Percentiles rank a stretch among this genome's conserved stretches.
phyloP scores from a whole-genome alignment of 2,113 vertebrate species.

The Hyla sarda region DNA sequence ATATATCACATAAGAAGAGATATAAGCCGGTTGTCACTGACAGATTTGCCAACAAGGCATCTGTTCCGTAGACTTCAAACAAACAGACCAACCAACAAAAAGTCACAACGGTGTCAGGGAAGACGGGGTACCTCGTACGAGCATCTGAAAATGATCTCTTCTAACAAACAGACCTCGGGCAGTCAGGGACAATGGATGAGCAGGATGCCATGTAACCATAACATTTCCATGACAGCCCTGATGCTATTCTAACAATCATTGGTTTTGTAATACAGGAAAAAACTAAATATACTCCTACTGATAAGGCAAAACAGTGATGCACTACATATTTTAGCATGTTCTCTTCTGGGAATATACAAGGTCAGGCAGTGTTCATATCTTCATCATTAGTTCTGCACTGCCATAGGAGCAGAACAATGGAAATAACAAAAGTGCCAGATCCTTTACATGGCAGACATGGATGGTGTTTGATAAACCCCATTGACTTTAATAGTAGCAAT shows the following conservation, averaged over 20 bases:
- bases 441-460: too few relatives aligned
- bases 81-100: constrained; percentile 7
- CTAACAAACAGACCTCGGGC: background rate
- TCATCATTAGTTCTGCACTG: too few relatives aligned
- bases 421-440: too few relatives aligned
- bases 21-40: constrained; percentile 10
- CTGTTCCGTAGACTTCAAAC: constrained; percentile 15
- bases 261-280: background rate
- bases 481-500: too few relatives aligned
- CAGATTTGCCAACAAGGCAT: constrained; percentile 24
- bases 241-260: background rate
- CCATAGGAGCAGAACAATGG: too few relatives aligned
- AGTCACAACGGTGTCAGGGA: background rate
- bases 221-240: background rate
- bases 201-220: background rate
- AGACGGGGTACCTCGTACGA: background rate
- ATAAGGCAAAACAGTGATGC: too few relatives aligned
- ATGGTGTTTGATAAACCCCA: too few relatives aligned
- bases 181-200: background rate
- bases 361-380: too few relatives aligned
- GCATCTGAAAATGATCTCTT: background rate
- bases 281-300: too few relatives aligned
- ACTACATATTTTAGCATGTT: background rate
- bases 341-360: background rate
- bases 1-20: constrained; percentile 47